Percentiles rank a stretch among this genome's conserved stretches.
Evolutionary conservation across 2,113 vertebrate species (phyloP).

Genomic region (Oreochromis aureus): DNA sequence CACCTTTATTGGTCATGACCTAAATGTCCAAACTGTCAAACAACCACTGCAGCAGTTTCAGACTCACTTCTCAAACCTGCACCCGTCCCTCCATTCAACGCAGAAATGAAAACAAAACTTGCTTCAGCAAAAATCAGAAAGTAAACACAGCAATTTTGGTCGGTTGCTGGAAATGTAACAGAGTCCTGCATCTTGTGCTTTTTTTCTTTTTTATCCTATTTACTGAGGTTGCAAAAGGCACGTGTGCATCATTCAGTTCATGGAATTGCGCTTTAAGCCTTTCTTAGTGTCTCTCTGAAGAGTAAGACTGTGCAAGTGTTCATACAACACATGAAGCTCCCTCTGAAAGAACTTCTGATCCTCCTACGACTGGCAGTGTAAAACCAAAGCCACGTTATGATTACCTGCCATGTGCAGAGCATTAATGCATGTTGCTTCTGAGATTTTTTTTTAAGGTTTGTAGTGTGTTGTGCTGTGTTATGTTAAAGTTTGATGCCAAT

Average conservation of each 20-base stretch:
- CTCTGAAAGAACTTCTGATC: not conserved
- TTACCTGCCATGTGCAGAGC: not conserved
- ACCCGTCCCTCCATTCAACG: not conserved
- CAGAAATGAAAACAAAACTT: conserved; percentile 4
- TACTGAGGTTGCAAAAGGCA: conserved; percentile 54
- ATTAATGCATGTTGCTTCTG: not conserved
- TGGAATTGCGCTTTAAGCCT: conserved; percentile 32
- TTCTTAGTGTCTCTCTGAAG: not conserved
- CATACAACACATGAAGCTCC: not conserved
- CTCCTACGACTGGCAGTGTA: conserved; percentile 35
- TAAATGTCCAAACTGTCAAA: conserved; percentile 36
- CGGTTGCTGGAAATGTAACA: conserved; percentile 40
- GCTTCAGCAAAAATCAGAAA: not conserved
- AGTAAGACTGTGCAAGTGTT: conserved; percentile 13
- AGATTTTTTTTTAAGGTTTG: conserved; percentile 20
- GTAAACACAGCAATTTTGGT: conserved; percentile 58
- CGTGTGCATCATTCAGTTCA: conserved; percentile 27
- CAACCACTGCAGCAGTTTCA: not conserved
- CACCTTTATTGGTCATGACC: conserved; percentile 41
- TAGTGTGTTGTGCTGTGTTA: not conserved
- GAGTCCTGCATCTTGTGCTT: conserved; percentile 48
- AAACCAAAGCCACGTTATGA: conserved; percentile 50
- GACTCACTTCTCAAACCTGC: not conserved
- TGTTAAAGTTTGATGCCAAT: not conserved
- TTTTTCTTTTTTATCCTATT: not conserved